Evolutionary conservation across 2,888 invertebrate species (phyloP), one percentile per base, ranked within the genome.

Genomic region (Chalcosyrphus nemorum): DNA sequence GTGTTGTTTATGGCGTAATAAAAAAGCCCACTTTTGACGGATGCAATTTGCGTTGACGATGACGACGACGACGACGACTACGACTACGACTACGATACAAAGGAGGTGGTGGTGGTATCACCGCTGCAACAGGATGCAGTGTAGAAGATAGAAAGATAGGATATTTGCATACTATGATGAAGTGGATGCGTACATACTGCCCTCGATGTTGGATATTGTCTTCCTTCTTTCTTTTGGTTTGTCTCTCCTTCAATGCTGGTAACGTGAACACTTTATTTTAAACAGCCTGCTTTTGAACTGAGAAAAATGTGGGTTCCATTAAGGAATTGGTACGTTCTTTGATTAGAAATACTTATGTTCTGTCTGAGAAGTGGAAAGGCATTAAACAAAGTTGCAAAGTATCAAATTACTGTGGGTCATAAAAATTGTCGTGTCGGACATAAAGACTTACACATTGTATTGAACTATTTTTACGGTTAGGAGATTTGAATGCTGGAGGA

Each of bases 31-130:
- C 71, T 82, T 78, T 78, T 82, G 82, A 82, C 77, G 82, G 82
- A 82, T 82, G 77, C 82, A 82, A 82, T 82, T 82, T 82, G 82
- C 77, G 65, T 71, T 82, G 77, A 82, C 81, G 65, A 65, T 41
- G 45, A 56, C 63, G 56, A 21, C 24, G 24, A 38, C 27, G 63
- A 43, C 17, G 17, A 24, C 45, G 24, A 11, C 7, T 9, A 43
- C 24, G 43, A n/a, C n/a, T n/a, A n/a, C n/a, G n/a, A n/a, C 15
- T 61, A n/a, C 47, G 4, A 13, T 15, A 11, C n/a, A n/a, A 38
- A 29, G 35, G 24, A 56, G 45, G 56, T 41, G 29, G 15, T 35
- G 11, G 32, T 19, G 47, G n/a, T n/a, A n/a, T n/a, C n/a, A n/a
- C n/a, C 24, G 4, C 4, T 72, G 65, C 61, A 54, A 41, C 47